phyloP scores from a whole-genome alignment of 2,797 vertebrate genomes.

The Anguilla anguilla region DNA sequence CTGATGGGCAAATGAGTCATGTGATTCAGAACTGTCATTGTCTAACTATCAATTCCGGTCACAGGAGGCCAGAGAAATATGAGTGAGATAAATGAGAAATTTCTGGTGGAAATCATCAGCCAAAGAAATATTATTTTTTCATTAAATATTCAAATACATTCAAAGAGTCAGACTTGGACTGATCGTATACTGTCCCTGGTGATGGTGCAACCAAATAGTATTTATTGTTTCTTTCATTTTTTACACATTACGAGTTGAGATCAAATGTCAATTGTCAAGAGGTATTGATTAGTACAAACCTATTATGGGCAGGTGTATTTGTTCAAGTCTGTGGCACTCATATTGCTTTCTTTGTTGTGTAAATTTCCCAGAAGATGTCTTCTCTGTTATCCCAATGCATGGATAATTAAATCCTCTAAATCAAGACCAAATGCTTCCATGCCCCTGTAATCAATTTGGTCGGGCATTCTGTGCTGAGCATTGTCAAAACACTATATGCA shows the following conservation, averaged over 20 bases:
- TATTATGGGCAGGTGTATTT: not conserved
- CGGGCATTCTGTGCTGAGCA: not conserved
- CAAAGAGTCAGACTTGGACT: too few species aligned
- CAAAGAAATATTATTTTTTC: not conserved
- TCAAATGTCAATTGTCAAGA: slow-evolving; percentile 14
- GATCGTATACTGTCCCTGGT: too few species aligned
- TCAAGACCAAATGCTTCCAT: not conserved
- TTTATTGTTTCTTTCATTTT: not conserved
- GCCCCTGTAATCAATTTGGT: not conserved
- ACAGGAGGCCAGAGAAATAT: not conserved
- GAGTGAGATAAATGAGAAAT: not conserved
- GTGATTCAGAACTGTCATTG: not conserved
- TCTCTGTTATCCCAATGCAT: not conserved
- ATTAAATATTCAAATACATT: not conserved
- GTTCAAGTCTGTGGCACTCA: not conserved
- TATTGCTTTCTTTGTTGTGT: not conserved
- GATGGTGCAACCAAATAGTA: not conserved
- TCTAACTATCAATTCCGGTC: not conserved
- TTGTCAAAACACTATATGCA: not conserved
- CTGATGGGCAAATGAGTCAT: not conserved
- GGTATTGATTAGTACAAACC: not conserved
- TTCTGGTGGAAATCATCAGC: not conserved
- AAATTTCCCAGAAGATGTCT: slow-evolving; percentile 5
- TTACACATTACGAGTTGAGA: not conserved
- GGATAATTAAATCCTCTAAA: not conserved